Percentiles rank a stretch among this genome's conserved stretches.
Evolutionary conservation across 2,797 vertebrate genomes (phyloP).

Genomic region (Artibeus jamaicensis): DNA sequence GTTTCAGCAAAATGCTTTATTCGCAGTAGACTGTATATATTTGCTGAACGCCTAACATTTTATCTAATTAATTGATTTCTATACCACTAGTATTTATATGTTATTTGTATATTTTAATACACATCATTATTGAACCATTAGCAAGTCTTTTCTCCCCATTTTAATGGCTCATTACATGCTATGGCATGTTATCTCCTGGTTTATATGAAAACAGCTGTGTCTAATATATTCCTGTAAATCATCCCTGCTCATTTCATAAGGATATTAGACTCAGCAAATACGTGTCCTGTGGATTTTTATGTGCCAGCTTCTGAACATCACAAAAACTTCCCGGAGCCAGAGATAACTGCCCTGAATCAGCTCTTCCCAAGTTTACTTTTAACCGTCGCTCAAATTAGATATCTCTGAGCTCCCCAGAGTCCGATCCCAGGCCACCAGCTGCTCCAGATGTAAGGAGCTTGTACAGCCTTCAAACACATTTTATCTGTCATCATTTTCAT

Average conservation of each 20-base stretch:
- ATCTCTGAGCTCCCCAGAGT: conserved; percentile 75
- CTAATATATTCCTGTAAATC: conserved; percentile 76
- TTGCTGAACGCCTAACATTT: background rate
- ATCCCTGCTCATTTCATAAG: conserved; percentile 74
- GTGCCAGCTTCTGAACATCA: conserved; percentile 72
- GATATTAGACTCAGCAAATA: conserved; percentile 79
- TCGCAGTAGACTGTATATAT: background rate
- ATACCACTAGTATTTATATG: background rate
- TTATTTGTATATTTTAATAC: conserved; percentile 51
- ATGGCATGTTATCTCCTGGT: conserved; percentile 65
- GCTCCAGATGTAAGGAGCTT: conserved; percentile 81
- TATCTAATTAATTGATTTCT: conserved; percentile 49
- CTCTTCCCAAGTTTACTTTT: conserved; percentile 81
- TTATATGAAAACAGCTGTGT: conserved; percentile 78
- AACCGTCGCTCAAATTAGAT: conserved; percentile 79
- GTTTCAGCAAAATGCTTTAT: conserved; percentile 33
- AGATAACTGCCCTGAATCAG: conserved; percentile 81
- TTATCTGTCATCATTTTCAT: conserved; percentile 83
- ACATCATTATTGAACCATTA: conserved; percentile 70
- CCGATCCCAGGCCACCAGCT: conserved; percentile 79
- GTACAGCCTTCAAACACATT: conserved; percentile 80
- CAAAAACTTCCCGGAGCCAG: conserved; percentile 75
- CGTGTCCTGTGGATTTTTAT: conserved; percentile 77
- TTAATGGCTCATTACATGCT: conserved; percentile 71
- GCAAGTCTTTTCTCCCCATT: conserved; percentile 63